A percentile compares a stretch with the other conserved stretches of the same genome.
Evolutionary conservation across 2,113 vertebrate species (phyloP).

Genomic region (Chaetodon auriga): DNA sequence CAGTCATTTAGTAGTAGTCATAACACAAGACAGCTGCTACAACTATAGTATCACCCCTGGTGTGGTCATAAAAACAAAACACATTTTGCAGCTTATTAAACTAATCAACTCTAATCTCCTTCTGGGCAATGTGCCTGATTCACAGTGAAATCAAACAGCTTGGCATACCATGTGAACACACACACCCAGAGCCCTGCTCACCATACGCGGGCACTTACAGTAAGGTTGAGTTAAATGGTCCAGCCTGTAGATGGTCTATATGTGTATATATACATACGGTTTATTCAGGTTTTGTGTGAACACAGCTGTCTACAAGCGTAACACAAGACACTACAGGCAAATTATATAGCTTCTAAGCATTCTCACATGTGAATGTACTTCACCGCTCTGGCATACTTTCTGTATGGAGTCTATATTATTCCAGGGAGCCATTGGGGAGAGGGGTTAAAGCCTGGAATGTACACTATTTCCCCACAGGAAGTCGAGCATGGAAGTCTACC

Average conservation of each 20-base stretch:
- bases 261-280: neutral
- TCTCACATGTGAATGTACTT: slow-evolving; percentile 55
- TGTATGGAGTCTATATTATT: slow-evolving; percentile 73
- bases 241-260: slow-evolving; percentile 1
- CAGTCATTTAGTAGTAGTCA: slow-evolving; percentile 36
- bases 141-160: slow-evolving; percentile 45
- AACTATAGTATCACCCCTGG: slow-evolving; percentile 1
- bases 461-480: slow-evolving; percentile 83
- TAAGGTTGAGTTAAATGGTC: neutral
- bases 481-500: slow-evolving; percentile 64
- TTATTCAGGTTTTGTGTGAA: slow-evolving; percentile 20
- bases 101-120: slow-evolving; percentile 60
- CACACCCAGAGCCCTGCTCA: neutral
- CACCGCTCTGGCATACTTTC: slow-evolving; percentile 52
- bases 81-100: slow-evolving; percentile 56
- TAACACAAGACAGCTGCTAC: slow-evolving; percentile 48
- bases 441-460: slow-evolving; percentile 80
- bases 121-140: slow-evolving; percentile 33
- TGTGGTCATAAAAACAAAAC: slow-evolving; percentile 29
- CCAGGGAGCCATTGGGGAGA: slow-evolving; percentile 66
- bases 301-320: neutral
- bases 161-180: slow-evolving; percentile 25
- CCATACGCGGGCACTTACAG: neutral
- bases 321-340: neutral
- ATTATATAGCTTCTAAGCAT: slow-evolving; percentile 42